phyloP scores from a whole-genome alignment of 2,888 invertebrate species.

The Acutogordius australiensis region DNA sequence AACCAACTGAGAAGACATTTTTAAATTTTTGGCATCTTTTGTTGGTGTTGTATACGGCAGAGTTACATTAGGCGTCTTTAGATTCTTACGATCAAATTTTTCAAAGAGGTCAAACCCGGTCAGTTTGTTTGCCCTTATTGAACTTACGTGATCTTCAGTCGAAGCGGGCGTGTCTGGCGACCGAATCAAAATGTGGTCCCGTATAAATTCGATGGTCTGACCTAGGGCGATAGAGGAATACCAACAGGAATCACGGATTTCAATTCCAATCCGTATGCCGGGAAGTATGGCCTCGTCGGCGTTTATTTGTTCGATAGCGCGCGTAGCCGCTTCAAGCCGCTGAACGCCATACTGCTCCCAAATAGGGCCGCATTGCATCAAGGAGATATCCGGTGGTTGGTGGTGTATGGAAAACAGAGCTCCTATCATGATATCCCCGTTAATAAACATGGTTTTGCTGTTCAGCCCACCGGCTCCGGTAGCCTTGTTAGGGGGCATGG shows the following conservation, averaged over 20 bases:
- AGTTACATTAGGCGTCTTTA: too few relatives aligned
- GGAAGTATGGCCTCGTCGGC: conserved; percentile 31
- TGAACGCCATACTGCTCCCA: conserved; percentile 47
- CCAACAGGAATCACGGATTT: conserved; percentile 51
- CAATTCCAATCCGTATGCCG: conserved; percentile 34
- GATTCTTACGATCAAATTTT: too few relatives aligned
- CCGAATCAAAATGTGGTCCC: conserved; percentile 31
- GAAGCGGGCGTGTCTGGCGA: not conserved
- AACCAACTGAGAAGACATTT: too few relatives aligned
- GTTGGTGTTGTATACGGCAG: too few relatives aligned
- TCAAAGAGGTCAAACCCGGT: too few relatives aligned
- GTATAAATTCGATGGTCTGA: conserved; percentile 42
- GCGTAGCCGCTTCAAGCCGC: conserved; percentile 35
- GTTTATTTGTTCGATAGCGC: conserved; percentile 37
- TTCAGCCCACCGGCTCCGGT: too few relatives aligned
- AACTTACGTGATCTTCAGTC: not conserved
- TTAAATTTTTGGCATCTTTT: too few relatives aligned
- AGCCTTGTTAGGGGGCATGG: too few relatives aligned
- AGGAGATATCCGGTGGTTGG: conserved; percentile 17
- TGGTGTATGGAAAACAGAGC: conserved; percentile 15
- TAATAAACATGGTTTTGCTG: not conserved
- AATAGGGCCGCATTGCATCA: conserved; percentile 31
- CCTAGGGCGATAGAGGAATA: conserved; percentile 46
- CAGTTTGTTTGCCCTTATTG: too few relatives aligned
- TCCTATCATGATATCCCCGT: conserved; percentile 14